Base-by-base conservation (phyloP, 2,797 vertebrate genomes). In the Enoplosus armatus region DNA sequence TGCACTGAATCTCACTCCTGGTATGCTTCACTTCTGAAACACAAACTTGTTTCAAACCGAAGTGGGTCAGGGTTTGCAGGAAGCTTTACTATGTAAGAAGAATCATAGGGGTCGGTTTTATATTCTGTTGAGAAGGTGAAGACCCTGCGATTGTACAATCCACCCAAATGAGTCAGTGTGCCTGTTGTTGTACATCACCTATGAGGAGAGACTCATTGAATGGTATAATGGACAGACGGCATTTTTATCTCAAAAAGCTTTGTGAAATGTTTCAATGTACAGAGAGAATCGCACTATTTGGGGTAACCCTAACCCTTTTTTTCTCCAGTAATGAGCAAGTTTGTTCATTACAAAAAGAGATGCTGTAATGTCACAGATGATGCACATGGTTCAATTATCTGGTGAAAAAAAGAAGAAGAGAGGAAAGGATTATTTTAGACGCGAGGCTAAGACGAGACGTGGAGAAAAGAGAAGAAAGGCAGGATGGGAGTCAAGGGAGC, bases 401-500 rank as follows among this genome's bases (percentile, higher is more conserved):
- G 14, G 26, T 22, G 24, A 51, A 67, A 62, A 60, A 69, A 55
- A n/a, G 16, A 15, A 62, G 59, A 43, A 37, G 54, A 22, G 24
- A 50, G 59, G 45, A 35, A 18, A 33, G 79, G 73, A 84, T 87
- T 86, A 74, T 79, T 80, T 85, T 51, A 74, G 77, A 81, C 65
- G 37, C 6, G 3, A 53, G 51, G 68, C 82, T 53, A 48, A 84
- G 54, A 68, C 26, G 54, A 84, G 84, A 82, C 43, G 14, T 24
- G 45, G 59, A 51, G 65, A 69, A 74, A 43, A 61, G 69, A 59
- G 61, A 75, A 65, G 76, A 89, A 66, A 80, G 79, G 66, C 56
- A 72, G 64, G 72, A 85, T 31, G 66, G 77, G 85, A 88, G 89
- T 82, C 77, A 20, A 59, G 85, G 90, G 89, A 90, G 79, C 86